Conservation (phyloP, 1,140 invertebrate genomes). For the Leguminivora glycinivorella region DNA sequence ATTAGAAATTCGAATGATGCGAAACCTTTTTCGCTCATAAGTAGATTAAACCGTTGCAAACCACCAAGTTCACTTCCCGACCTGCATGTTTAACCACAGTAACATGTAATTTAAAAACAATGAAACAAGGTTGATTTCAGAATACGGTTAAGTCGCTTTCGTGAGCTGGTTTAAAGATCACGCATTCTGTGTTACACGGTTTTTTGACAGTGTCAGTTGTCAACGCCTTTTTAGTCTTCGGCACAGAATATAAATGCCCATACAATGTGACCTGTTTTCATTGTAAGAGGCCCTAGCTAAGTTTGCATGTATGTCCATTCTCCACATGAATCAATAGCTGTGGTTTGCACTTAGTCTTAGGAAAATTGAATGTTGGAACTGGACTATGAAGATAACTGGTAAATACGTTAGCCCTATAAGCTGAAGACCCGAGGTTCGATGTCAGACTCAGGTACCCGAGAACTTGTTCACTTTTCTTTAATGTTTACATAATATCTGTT, state of each 20-base stretch:
- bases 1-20: neutral
- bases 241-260: neutral
- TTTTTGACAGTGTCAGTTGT: slow-evolving; percentile 13
- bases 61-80: neutral
- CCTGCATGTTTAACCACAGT: neutral
- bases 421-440: too few relatives aligned
- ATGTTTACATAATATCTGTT: too few relatives aligned
- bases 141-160: neutral
- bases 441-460: too few relatives aligned
- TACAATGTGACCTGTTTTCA: neutral
- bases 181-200: slow-evolving; percentile 12
- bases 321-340: too few relatives aligned
- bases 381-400: too few relatives aligned
- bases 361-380: too few relatives aligned
- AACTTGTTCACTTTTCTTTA: too few relatives aligned
- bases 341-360: too few relatives aligned
- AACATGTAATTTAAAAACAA: neutral
- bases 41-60: slow-evolving; percentile 18
- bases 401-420: too few relatives aligned
- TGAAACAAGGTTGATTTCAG: neutral
- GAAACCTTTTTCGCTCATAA: neutral
- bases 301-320: too few relatives aligned
- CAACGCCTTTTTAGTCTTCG: neutral
- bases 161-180: neutral
- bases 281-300: neutral